phyloP scores from a whole-genome alignment of 2,888 invertebrate species.

The Zaprionus obscuricornis region DNA sequence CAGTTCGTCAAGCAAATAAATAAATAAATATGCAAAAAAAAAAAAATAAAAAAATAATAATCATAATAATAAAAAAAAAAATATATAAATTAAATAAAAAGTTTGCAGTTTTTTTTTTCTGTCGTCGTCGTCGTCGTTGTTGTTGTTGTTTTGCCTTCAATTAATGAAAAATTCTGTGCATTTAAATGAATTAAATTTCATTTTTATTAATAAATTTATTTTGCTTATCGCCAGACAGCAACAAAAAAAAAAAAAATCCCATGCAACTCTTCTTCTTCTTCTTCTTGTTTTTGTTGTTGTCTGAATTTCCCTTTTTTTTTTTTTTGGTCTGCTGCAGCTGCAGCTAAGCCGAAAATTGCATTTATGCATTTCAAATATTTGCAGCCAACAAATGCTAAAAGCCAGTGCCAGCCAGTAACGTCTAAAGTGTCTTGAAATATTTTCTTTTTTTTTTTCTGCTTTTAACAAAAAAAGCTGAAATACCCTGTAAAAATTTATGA shows the following conservation, averaged over 20 bases:
- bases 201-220: constrained; percentile 1
- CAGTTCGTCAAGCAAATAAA: too few species aligned
- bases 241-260: too few species aligned
- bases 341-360: constrained; percentile 59
- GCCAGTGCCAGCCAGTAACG: constrained; percentile 22
- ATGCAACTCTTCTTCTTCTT: not conserved
- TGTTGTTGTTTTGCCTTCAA: too few species aligned
- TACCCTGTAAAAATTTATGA: constrained; percentile 4
- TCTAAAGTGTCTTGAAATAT: too few species aligned
- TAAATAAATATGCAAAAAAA: not conserved
- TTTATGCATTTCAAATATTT: constrained; percentile 68
- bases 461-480: not conserved
- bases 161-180: not conserved
- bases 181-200: constrained; percentile 19
- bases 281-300: too few species aligned
- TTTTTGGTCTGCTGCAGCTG: constrained; percentile 27
- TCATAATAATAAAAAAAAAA: too few species aligned
- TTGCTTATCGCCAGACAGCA: constrained; percentile 35
- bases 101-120: too few species aligned
- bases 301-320: not conserved
- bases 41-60: too few species aligned
- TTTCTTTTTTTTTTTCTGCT: too few species aligned
- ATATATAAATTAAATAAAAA: too few species aligned
- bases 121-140: too few species aligned
- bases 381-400: constrained; percentile 51